A percentile compares a stretch with the other conserved stretches of the same genome.
These are phyloP conservation scores for Hydroisotoma schaefferi DNA, from an alignment of 2,888 invertebrate genomes.

Conservation along the genomic window DNA sequence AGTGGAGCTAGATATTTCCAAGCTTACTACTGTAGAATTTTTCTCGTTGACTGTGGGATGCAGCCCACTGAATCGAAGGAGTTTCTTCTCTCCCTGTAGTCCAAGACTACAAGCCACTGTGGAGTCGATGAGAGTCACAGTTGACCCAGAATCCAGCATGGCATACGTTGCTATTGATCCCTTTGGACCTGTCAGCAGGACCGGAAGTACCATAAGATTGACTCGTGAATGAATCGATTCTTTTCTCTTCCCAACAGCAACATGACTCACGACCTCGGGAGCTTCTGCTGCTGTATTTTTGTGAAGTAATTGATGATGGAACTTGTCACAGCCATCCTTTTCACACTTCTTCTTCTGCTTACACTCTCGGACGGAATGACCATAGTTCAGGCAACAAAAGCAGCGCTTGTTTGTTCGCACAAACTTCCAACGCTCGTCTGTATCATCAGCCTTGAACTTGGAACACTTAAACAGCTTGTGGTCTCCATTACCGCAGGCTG, in stretches of 20 bases:
- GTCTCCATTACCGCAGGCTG: neutral
- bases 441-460: neutral
- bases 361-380: neutral
- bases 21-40: neutral
- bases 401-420: slow-evolving; percentile 2
- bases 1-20: neutral
- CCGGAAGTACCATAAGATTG: slow-evolving; percentile 10
- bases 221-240: neutral
- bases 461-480: slow-evolving; percentile 10
- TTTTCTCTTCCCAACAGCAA: neutral
- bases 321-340: neutral
- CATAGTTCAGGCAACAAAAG: slow-evolving; percentile 4
- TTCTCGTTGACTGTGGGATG: neutral
- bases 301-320: slow-evolving; percentile 11
- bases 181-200: slow-evolving; percentile 3
- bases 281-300: neutral
- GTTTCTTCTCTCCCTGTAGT: slow-evolving; percentile 1
- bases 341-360: neutral
- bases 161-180: slow-evolving; percentile 12
- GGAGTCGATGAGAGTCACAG: slow-evolving; percentile 11
- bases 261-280: neutral
- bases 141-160: slow-evolving; percentile 18
- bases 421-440: neutral
- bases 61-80: slow-evolving; percentile 4
- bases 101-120: slow-evolving; percentile 11